phyloP scores from a whole-genome alignment of 2,797 vertebrate genomes.

The Yasuhikotakia modesta region DNA sequence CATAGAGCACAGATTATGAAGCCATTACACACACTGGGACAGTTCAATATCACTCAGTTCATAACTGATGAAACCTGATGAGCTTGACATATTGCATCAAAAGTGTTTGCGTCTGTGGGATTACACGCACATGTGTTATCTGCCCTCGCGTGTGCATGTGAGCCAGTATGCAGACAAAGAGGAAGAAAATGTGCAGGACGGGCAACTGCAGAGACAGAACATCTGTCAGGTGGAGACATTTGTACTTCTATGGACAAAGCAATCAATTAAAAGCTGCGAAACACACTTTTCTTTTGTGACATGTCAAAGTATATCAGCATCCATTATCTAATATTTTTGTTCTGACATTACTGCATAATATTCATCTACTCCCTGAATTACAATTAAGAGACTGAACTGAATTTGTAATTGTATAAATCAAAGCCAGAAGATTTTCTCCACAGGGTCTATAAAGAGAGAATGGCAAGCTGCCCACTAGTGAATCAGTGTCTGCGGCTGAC shows the following conservation, averaged over 20 bases:
- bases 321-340: not conserved
- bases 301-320: not conserved
- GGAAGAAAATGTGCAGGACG: not conserved
- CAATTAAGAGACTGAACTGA: slow-evolving; percentile 20
- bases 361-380: slow-evolving; percentile 27
- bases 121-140: not conserved
- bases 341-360: not conserved
- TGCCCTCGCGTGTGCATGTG: not conserved
- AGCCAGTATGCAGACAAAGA: not conserved
- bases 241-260: slow-evolving; percentile 1
- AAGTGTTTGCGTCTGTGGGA: not conserved
- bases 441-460: not conserved
- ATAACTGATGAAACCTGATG: not conserved
- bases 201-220: not conserved
- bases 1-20: slow-evolving; percentile 3
- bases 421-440: slow-evolving; percentile 17
- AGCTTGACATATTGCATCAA: not conserved
- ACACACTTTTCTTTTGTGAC: not conserved
- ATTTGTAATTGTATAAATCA: slow-evolving; percentile 31
- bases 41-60: slow-evolving; percentile 32
- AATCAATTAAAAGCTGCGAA: not conserved
- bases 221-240: not conserved
- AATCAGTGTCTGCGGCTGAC: slow-evolving; percentile 4
- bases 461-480: slow-evolving; percentile 10
- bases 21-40: not conserved